Percentiles rank a stretch among this genome's conserved stretches.
These are phyloP conservation scores for Equus przewalskii DNA, from an alignment of 2,113 vertebrate species.

Conservation along the genomic window DNA sequence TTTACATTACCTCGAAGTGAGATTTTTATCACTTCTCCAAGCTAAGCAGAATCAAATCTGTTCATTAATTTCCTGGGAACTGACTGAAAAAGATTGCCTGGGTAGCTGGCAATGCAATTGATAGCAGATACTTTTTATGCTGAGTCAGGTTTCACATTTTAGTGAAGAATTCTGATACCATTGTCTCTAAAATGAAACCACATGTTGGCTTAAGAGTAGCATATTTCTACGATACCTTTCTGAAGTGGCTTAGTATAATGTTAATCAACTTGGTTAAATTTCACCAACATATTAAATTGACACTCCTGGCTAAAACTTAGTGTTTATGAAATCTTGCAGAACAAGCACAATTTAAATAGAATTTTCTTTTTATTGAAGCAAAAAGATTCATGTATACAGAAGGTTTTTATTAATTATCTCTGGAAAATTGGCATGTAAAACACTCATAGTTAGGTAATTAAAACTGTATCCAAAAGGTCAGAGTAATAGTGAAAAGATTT, in stretches of 20 bases:
- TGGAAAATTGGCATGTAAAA: background rate
- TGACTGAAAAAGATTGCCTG: constrained; percentile 42
- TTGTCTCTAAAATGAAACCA: constrained; percentile 41
- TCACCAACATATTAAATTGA: background rate
- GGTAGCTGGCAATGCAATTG: background rate
- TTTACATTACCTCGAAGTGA: constrained; percentile 66
- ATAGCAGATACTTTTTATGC: constrained; percentile 59
- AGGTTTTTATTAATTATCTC: background rate
- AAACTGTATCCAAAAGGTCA: background rate
- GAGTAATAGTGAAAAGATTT: background rate
- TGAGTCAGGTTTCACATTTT: constrained; percentile 66
- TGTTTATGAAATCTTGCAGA: constrained; percentile 7
- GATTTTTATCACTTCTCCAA: constrained; percentile 73
- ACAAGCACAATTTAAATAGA: background rate
- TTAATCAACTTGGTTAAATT: constrained; percentile 46
- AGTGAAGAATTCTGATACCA: constrained; percentile 21
- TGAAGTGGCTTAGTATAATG: background rate
- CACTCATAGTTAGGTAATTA: background rate
- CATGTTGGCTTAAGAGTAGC: background rate
- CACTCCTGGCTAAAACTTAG: background rate
- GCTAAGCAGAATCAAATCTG: constrained; percentile 74
- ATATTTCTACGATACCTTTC: background rate
- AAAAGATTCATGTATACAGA: background rate
- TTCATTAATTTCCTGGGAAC: constrained; percentile 78
- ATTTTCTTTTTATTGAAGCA: background rate